Conservation (phyloP, 1,140 invertebrate species). For the Arctopsyche grandis region DNA sequence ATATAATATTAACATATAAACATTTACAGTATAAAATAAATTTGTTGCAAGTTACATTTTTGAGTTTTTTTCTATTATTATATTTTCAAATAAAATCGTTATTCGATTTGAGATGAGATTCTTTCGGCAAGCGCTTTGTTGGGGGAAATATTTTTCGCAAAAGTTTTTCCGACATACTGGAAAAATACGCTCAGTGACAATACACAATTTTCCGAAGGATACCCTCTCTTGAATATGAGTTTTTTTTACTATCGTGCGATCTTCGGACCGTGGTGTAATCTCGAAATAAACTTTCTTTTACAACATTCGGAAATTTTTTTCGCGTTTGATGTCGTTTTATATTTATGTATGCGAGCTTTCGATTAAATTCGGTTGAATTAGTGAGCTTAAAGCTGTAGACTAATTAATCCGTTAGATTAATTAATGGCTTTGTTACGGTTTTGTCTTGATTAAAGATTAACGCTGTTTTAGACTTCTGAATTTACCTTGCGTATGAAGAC, state of each 20-base stretch:
- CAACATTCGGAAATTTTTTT: background rate
- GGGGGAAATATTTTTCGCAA: too few species aligned
- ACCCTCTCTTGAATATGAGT: background rate
- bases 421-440: too few species aligned
- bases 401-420: too few species aligned
- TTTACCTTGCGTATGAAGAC: too few species aligned
- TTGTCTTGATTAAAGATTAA: too few species aligned
- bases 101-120: background rate
- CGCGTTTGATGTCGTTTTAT: too few species aligned
- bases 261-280: conserved; percentile 5
- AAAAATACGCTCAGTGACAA: background rate
- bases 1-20: background rate
- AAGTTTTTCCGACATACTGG: too few species aligned
- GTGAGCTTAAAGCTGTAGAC: too few species aligned
- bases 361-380: too few species aligned
- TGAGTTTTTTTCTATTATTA: background rate
- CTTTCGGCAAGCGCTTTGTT: background rate
- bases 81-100: background rate
- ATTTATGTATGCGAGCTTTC: too few species aligned
- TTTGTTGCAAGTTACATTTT: background rate
- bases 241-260: conserved; percentile 22
- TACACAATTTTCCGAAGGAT: conserved; percentile 10
- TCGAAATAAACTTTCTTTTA: background rate
- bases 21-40: background rate
- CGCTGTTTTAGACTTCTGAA: too few species aligned